Base-by-base conservation (phyloP, 2,113 vertebrate species). In the Ctenomys sociabilis region DNA sequence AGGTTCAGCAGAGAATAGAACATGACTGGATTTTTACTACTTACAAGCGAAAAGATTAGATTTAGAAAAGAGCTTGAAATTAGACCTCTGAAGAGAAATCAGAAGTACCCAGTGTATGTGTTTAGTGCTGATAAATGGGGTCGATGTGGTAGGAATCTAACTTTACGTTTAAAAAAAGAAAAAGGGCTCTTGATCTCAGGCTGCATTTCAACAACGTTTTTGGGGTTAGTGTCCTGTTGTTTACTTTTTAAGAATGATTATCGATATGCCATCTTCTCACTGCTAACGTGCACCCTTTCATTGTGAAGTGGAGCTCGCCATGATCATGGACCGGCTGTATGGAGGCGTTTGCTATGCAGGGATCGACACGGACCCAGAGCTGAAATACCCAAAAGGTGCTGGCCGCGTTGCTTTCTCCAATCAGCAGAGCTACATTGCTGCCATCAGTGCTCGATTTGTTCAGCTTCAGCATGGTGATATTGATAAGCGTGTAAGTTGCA, bases 241-340 rank as follows among this genome's bases (percentile, higher is more conserved):
- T 72, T n/a, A 13, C 49, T 64, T 87, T 70, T 32, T 82, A 26
- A 52, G 17, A 59, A n/a, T 52, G 61, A 28, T 85, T 92, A 37
- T 86, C 83, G 49, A n/a, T 80, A 88, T 75, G 54, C 45, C 81
- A 64, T 95, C 77, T 28, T 72, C 90, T 95, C 52, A 24, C 7
- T 17, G 90, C 49, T 90, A 28, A 94, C 35, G 2, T 66, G 28
- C 77, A 68, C 73, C 54, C 75, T 94, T 94, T 83, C n/a, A 12
- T 94, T 83, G 90, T 87, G 22, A 82, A 99, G 99, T 99, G 98
- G 99, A 99, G 95, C 98, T 99, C 97, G 99, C 99, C 68, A 99
- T 99, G 99, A 99, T 99, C 92, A 99, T 99, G 99, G 99, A 99
- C 97, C 99, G 99, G 94, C 99, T 99, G 66, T 99, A 99, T 26